A percentile compares a stretch with the other conserved stretches of the same genome.
Evolutionary conservation across 2,888 invertebrate genomes (phyloP).

Genomic region (Andrena trimmerana): DNA sequence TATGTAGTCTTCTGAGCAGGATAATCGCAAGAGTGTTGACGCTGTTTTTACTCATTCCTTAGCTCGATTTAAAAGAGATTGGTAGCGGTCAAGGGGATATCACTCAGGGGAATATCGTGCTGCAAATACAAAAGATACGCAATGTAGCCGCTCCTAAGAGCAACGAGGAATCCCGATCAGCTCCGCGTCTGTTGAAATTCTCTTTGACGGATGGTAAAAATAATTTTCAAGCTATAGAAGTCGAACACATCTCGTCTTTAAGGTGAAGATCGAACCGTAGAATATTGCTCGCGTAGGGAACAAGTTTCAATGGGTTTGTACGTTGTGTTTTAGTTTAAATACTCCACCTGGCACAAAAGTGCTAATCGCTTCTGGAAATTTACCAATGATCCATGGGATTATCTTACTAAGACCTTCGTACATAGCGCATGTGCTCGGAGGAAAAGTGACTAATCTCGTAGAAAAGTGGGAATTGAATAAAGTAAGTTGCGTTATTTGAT

Average conservation of each 20-base stretch:
- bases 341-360: constrained; percentile 97
- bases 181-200: constrained; percentile 94
- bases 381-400: constrained; percentile 90
- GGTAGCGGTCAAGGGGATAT: constrained; percentile 87
- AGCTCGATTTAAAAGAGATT: constrained; percentile 93
- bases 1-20: neutral
- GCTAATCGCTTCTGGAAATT: constrained; percentile 86
- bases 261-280: constrained; percentile 79
- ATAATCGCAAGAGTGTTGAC: neutral
- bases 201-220: constrained; percentile 94
- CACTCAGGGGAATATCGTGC: constrained; percentile 86
- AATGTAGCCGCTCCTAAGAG: constrained; percentile 96
- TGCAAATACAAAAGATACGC: constrained; percentile 95
- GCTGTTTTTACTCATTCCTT: constrained; percentile 49
- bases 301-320: neutral
- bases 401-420: constrained; percentile 90
- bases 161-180: constrained; percentile 93
- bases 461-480: constrained; percentile 94
- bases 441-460: constrained; percentile 92
- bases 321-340: constrained; percentile 87
- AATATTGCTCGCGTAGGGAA: neutral
- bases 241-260: constrained; percentile 89
- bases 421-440: constrained; percentile 91
- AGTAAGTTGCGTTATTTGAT: constrained; percentile 75
- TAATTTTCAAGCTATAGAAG: constrained; percentile 92